These are phyloP conservation scores for Ailuropoda melanoleuca DNA, from an alignment of 2,113 vertebrate genomes.

Conservation along the genomic window DNA sequence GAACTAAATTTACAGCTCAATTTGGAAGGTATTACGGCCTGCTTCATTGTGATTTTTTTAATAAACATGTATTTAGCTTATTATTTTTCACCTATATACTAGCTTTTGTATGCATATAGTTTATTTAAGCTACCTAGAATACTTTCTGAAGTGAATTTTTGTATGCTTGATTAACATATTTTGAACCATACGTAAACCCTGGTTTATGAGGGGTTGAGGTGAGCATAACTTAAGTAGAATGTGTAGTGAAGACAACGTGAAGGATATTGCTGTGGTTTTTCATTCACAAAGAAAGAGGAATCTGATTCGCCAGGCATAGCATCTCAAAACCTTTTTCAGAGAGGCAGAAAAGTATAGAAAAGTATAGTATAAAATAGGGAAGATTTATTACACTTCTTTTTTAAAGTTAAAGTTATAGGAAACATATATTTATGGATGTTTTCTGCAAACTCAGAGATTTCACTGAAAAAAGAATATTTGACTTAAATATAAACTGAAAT, in stretches of 20 bases:
- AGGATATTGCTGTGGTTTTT: background rate
- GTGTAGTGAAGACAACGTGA: background rate
- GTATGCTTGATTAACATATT: background rate
- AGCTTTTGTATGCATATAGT: background rate
- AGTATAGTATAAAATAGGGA: background rate
- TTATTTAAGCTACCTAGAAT: constrained; percentile 26
- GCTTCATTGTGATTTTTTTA: background rate
- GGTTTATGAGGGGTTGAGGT: background rate
- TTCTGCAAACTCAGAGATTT: background rate
- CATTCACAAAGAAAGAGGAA: background rate
- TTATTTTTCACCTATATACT: background rate
- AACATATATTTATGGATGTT: background rate
- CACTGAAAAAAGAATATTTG: background rate
- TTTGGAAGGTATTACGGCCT: background rate
- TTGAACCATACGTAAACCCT: background rate
- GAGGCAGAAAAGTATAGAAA: background rate
- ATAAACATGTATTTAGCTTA: constrained; percentile 5
- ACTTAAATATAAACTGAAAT: constrained; percentile 4
- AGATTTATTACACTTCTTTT: background rate
- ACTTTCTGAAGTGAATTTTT: background rate
- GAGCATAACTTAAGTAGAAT: background rate
- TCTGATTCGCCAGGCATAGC: background rate
- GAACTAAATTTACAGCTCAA: constrained; percentile 1
- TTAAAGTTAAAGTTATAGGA: background rate
- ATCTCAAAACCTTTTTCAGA: constrained; percentile 6